Evolutionary conservation across 2,797 vertebrate species (phyloP).

Genomic region (Oryzias dopingdopingensis): DNA sequence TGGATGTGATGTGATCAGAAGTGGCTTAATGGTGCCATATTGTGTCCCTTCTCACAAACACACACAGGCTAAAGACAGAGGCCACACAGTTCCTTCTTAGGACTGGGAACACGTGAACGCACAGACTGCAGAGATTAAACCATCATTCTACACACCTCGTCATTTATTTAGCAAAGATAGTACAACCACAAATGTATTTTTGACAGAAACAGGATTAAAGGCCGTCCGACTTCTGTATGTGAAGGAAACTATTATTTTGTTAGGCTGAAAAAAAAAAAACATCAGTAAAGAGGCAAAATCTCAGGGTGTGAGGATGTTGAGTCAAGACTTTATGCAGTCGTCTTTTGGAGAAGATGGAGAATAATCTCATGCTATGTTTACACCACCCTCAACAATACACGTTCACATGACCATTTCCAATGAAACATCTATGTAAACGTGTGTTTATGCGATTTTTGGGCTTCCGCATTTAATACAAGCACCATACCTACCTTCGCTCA

Average conservation of each 20-base stretch:
- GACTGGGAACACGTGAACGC: conserved; percentile 12
- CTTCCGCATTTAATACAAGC: too few species aligned
- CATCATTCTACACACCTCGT: not conserved
- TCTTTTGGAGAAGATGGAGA: too few species aligned
- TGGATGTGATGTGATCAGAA: conserved; percentile 76
- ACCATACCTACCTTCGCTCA: too few species aligned
- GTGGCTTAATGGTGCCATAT: conserved; percentile 80
- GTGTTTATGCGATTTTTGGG: too few species aligned
- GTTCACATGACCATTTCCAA: too few species aligned
- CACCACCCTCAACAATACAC: too few species aligned
- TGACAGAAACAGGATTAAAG: conserved; percentile 7
- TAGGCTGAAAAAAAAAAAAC: too few species aligned
- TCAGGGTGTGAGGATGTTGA: not conserved
- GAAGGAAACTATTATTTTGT: not conserved
- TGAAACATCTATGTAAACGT: too few species aligned
- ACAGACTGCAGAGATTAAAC: conserved; percentile 8
- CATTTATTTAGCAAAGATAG: conserved; percentile 11
- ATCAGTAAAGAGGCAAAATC: too few species aligned
- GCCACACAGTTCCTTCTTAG: conserved; percentile 23
- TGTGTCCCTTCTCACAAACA: conserved; percentile 51
- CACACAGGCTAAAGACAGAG: conserved; percentile 32
- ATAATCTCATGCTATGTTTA: too few species aligned
- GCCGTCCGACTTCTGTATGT: not conserved
- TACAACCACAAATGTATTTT: conserved; percentile 1
- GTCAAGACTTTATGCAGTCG: not conserved